Base-by-base conservation (phyloP, 2,113 vertebrate genomes). In the Himantopus leucocephalus region DNA sequence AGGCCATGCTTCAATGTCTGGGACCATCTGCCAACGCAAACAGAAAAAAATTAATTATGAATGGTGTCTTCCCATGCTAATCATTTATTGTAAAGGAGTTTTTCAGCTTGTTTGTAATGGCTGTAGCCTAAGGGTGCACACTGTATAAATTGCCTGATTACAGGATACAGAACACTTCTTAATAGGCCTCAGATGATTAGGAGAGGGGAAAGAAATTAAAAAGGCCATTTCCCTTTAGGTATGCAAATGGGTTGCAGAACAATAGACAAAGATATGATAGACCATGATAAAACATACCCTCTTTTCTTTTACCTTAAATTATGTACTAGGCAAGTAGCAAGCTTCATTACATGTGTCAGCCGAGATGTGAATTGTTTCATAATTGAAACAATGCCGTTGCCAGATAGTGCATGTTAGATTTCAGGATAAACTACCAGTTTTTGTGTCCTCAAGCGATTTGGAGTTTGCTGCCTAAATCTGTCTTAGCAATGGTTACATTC, bases 111-210 rank as follows among this genome's bases (percentile, higher is more conserved):
- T 98, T 98, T 98, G 97, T 97, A 97, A 97, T 97, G 96, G 95
- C 97, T 90, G 92, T 98, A 97, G 98, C 99, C 98, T 97, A 96
- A 98, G 98, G 98, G 98, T 98, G 98, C 96, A 92, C 97, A 98
- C 98, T 98, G 98, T 97, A 98, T 98, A 99, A 99, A 98, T 98
- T 98, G 98, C 98, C 98, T 99, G 99, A 99, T 99, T 99, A 99
- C 98, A 99, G 99, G 99, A 99, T 99, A 98, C 99, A 98, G 98
- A 98, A 97, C 52, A 71, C 85, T 98, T 96, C 97, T 98, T 98
- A 98, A 98, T 98, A 97, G 98, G 98, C 98, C 98, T 99, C 97
- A 97, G 98, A 99, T 99, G 99, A 99, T 99, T 99, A 99, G 98
- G 97, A 99, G 98, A 97, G 96, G 98, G 98, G 98, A 98, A 98